Percentiles rank a stretch among this genome's conserved stretches.
phyloP scores from a whole-genome alignment of 2,888 invertebrate species.

The Hanleya hanleyi region DNA sequence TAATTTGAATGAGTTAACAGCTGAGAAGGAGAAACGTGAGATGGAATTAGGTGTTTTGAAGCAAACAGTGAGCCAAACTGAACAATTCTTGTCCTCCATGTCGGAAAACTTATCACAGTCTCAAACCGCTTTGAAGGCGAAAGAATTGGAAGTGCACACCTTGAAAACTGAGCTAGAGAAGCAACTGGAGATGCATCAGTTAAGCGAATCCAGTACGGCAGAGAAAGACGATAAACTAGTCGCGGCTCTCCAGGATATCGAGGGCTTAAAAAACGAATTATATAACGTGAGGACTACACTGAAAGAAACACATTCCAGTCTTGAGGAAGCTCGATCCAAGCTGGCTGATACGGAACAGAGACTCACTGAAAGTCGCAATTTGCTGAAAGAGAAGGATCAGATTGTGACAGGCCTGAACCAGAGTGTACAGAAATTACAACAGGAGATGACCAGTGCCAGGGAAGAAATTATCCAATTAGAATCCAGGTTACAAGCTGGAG shows the following conservation, averaged over 20 bases:
- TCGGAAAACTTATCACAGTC: background rate
- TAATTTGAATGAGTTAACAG: constrained; percentile 25
- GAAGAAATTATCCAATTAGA: background rate
- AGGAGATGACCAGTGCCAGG: background rate
- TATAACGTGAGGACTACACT: background rate
- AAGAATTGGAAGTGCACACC: background rate
- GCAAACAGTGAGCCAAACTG: background rate
- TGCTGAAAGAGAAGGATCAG: background rate
- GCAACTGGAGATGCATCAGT: background rate
- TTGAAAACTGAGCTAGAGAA: constrained; percentile 4
- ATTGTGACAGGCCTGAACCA: background rate
- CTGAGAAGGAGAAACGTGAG: constrained; percentile 34
- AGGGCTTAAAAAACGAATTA: constrained; percentile 28
- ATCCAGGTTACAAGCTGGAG: background rate
- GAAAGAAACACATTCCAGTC: background rate
- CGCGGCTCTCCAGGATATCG: constrained; percentile 29
- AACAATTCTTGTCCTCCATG: background rate
- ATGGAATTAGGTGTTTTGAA: constrained; percentile 18
- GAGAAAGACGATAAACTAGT: constrained; percentile 22
- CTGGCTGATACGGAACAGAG: background rate
- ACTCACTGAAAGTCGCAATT: background rate
- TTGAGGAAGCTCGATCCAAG: background rate
- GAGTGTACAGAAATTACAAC: background rate
- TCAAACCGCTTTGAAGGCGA: background rate
- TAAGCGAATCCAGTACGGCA: background rate